phyloP scores from a whole-genome alignment of 2,797 vertebrate species.

The Helostoma temminkii region DNA sequence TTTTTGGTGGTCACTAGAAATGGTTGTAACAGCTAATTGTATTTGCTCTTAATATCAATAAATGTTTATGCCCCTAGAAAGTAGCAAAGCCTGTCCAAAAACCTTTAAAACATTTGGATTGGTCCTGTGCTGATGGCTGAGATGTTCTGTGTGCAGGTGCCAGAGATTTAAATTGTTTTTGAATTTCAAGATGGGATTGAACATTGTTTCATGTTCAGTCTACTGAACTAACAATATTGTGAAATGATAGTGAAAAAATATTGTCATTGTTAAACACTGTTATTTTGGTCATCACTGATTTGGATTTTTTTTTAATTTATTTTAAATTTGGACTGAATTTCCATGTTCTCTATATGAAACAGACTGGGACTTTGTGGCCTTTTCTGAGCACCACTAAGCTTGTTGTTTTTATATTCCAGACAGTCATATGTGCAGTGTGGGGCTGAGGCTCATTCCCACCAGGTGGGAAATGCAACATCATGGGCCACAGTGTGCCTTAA shows the following conservation, averaged over 20 bases:
- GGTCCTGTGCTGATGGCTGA: constrained; percentile 37
- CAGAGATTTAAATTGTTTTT: constrained; percentile 45
- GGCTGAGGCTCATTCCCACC: constrained; percentile 70
- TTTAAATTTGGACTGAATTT: constrained; percentile 43
- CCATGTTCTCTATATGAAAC: constrained; percentile 53
- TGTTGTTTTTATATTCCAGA: constrained; percentile 67
- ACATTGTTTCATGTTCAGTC: constrained; percentile 31
- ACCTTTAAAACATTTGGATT: constrained; percentile 25
- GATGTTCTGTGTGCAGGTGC: constrained; percentile 45
- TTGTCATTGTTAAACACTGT: constrained; percentile 49
- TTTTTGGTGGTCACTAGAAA: constrained; percentile 42
- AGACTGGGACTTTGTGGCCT: constrained; percentile 71
- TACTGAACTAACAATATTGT: constrained; percentile 35
- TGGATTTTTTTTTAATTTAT: constrained; percentile 22
- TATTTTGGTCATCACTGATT: constrained; percentile 48
- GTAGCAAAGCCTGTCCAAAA: constrained; percentile 50
- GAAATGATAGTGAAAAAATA: constrained; percentile 30
- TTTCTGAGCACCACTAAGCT: constrained; percentile 71
- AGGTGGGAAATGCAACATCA: constrained; percentile 56
- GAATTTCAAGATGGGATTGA: constrained; percentile 22
- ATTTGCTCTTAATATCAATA: constrained; percentile 47
- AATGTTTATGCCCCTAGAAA: constrained; percentile 52
- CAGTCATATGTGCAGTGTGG: constrained; percentile 66
- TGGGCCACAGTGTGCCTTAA: constrained; percentile 78
- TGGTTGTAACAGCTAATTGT: constrained; percentile 38